Conservation (phyloP, 2,797 vertebrate species). For the Calcarius lapponicus region DNA sequence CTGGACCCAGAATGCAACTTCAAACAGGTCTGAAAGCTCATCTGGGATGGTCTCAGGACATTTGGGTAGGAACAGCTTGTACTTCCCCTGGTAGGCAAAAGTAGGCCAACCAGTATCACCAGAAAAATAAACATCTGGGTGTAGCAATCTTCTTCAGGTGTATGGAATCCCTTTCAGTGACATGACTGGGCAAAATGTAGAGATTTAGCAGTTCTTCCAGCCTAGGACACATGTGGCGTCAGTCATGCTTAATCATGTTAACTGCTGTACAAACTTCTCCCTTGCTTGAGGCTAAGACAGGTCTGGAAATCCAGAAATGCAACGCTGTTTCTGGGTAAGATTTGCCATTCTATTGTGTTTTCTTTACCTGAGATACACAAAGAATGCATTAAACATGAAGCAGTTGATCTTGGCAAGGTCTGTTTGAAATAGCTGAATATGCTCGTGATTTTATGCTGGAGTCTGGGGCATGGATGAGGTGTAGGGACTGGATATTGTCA, state of each 20-base stretch:
- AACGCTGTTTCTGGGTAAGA: neutral
- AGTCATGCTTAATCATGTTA: constrained; percentile 2
- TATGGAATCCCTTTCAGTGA: neutral
- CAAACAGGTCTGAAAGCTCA: neutral
- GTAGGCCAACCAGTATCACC: neutral
- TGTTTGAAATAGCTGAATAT: neutral
- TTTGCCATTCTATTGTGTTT: neutral
- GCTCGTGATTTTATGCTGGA: neutral
- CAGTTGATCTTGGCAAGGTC: neutral
- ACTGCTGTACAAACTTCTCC: neutral
- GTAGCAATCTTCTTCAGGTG: constrained; percentile 16
- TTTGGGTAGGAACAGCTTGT: neutral
- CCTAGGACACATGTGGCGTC: neutral
- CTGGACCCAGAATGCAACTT: neutral
- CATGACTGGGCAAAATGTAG: constrained; percentile 8
- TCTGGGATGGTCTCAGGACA: neutral
- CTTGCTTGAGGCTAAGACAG: constrained; percentile 41
- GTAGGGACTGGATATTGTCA: neutral
- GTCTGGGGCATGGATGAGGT: neutral
- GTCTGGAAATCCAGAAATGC: constrained; percentile 3
- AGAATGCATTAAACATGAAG: neutral
- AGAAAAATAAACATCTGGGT: neutral
- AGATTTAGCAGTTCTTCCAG: constrained; percentile 22
- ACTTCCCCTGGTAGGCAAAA: neutral
- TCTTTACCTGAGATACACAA: neutral